Evolutionary conservation across 2,797 vertebrate genomes (phyloP), one percentile per base, ranked within the genome.

Genomic region (Gambusia yucatana): DNA sequence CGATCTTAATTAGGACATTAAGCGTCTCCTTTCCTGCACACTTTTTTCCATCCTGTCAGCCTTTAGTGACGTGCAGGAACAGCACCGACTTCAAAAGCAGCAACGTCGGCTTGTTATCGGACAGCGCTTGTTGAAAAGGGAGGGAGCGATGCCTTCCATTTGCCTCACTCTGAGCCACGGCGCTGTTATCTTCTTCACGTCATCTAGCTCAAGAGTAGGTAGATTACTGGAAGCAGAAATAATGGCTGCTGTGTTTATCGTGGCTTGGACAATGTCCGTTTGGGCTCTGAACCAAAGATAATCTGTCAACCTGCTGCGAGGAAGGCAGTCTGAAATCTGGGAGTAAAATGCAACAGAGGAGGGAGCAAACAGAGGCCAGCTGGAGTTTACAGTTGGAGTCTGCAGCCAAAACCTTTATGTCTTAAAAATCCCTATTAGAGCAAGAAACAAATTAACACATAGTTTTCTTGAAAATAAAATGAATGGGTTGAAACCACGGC

Each of bases 211-310:
- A 9, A 76, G 87, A 84, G 86, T 75, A 78, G 86, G 86, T 92
- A 88, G 93, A 94, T 94, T 94, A 93, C 93, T 94, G 93, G 91
- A 94, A 93, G 88, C 84, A 89, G 89, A 91, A 94, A 92, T 92
- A 94, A 94, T 90, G 87, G 86, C 87, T 76, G 85, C 89, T 79
- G 83, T 93, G 91, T 95, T 95, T 94, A 92, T 91, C 63, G 73
- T 92, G 91, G 89, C 90, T 90, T 88, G 90, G 92, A 87, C 82
- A 82, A 90, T 93, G 91, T 94, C 90, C 84, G 77, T 79, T 88
- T 81, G 86, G 94, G 92, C 93, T 85, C 75, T n/a, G 78, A 71
- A 93, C 93, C 93, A 94, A 90, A 86, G 82, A 89, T 89, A 90
- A 93, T 94, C 92, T 87, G 91, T 94, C 93, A 87, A 86, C 90